Base-by-base conservation (phyloP, 2,888 invertebrate genomes). In the Bugula neritina region DNA sequence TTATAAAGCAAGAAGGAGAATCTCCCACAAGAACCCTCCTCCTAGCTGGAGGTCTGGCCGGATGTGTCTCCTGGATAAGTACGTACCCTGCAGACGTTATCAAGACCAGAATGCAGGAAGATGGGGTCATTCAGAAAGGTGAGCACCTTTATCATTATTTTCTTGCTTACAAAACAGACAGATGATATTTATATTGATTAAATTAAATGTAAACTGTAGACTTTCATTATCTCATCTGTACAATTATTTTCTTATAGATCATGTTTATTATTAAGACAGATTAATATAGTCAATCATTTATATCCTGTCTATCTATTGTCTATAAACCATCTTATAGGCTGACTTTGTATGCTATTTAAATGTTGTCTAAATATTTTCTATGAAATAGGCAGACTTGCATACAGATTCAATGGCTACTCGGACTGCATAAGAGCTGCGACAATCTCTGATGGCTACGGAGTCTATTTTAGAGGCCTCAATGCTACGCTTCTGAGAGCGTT, bases 21-120 rank as follows among this genome's bases (percentile, higher is more conserved):
- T 63, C 5, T n/a, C 31, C 74, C 13, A 73, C 73, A 27, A 43
- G 63, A 5, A 72, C 69, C 21, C 54, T 93, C 83, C 87, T 96
- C 71, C 80, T 89, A 73, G 92, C 93, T 0, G 96, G 96, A 17
- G 96, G 83, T 73, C 77, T 89, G 0, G 93, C 94, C 0, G 96
- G 96, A 0, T 89, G 90, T 52, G 83, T 89, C 1, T 94, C 94
- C 0, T 96, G 96, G 96, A 80, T 92, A 0, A 79, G 91, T 54
- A 89, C 91, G 57, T 96, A 94, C 83, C 96, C 96, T 0, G 84
- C 92, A 2, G 96, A 97, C 84, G 92, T 94, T 0, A 87, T 96
- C 31, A 97, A 96, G 83, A 92, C 94, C 0, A 87, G 94, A 72
- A 84, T 93, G 72, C 95, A 96, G 84, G 90, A 80, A 1, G 83